Percentiles rank a stretch among this genome's conserved stretches.
phyloP scores from a whole-genome alignment of 2,888 invertebrate genomes.

The Eurois occulta region DNA sequence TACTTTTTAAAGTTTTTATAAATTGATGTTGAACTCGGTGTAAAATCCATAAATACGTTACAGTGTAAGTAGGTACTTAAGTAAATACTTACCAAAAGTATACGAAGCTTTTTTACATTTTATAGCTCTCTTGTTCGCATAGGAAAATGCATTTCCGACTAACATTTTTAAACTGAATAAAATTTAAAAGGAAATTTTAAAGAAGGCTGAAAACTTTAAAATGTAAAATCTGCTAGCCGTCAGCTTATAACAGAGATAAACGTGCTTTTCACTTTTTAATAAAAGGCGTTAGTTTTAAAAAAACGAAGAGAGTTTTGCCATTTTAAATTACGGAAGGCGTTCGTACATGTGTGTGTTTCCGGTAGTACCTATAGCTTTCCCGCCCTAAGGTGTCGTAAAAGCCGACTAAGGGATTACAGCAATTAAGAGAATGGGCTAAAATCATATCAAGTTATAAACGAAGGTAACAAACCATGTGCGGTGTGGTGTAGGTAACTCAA shows the following conservation, averaged over 20 bases:
- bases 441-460: not conserved
- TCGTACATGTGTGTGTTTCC: not conserved
- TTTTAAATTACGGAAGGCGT: not conserved
- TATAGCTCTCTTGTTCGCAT: slow-evolving; percentile 25
- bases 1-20: slow-evolving; percentile 26
- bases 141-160: slow-evolving; percentile 53
- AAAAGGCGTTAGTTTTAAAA: slow-evolving; percentile 9
- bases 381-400: slow-evolving; percentile 9
- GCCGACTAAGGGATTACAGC: slow-evolving; percentile 7
- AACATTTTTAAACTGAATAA: slow-evolving; percentile 46
- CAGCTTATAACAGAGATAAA: slow-evolving; percentile 41
- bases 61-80: not conserved
- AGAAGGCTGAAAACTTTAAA: slow-evolving; percentile 51
- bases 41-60: not conserved
- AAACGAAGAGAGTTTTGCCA: not conserved
- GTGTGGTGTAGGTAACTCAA: too few species aligned
- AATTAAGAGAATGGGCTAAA: slow-evolving; percentile 13
- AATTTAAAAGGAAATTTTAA: slow-evolving; percentile 58
- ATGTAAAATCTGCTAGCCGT: slow-evolving; percentile 44
- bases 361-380: not conserved
- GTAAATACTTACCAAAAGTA: not conserved
- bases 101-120: slow-evolving; percentile 16
- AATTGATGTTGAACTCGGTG: slow-evolving; percentile 11
- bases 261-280: slow-evolving; percentile 12
- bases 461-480: not conserved